A percentile compares a stretch with the other conserved stretches of the same genome.
Evolutionary conservation across 2,888 invertebrate species (phyloP).

Genomic region (Colletes collaris): DNA sequence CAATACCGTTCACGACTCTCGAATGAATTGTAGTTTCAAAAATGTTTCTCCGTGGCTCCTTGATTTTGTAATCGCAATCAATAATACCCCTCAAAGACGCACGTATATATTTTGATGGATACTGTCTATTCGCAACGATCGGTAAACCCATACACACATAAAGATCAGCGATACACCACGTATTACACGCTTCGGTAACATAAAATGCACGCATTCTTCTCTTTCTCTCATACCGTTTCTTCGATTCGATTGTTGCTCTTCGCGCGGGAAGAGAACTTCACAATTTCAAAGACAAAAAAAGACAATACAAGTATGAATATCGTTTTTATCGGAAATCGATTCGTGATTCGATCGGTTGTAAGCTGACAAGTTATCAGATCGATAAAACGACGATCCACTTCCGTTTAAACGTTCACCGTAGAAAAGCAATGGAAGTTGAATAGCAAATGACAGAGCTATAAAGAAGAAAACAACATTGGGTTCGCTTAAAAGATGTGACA

Average conservation of each 20-base stretch:
- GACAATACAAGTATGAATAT: slow-evolving; percentile 20
- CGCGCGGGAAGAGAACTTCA: slow-evolving; percentile 12
- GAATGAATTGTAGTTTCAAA: slow-evolving; percentile 13
- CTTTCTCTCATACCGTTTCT: not conserved
- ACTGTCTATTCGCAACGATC: slow-evolving; percentile 9
- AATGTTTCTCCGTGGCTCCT: not conserved
- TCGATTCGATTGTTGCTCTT: not conserved
- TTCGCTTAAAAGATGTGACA: slow-evolving; percentile 50
- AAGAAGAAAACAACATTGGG: slow-evolving; percentile 3
- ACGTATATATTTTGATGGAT: slow-evolving; percentile 1
- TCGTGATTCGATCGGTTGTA: not conserved
- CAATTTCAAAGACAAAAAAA: slow-evolving; percentile 26
- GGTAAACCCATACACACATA: not conserved
- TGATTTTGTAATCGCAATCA: slow-evolving; percentile 7
- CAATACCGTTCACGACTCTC: slow-evolving; percentile 18
- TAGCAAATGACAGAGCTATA: not conserved
- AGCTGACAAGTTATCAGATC: slow-evolving; percentile 1
- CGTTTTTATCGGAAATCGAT: slow-evolving; percentile 11
- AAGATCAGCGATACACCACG: not conserved
- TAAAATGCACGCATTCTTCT: slow-evolving; percentile 3
- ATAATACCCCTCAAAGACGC: slow-evolving; percentile 25
- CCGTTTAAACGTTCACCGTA: not conserved
- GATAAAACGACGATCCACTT: slow-evolving; percentile 20
- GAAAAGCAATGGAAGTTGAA: not conserved
- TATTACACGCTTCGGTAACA: not conserved